These are phyloP conservation scores for Microhierax caerulescens DNA, from an alignment of 2,797 vertebrate genomes.

Conservation along the genomic window DNA sequence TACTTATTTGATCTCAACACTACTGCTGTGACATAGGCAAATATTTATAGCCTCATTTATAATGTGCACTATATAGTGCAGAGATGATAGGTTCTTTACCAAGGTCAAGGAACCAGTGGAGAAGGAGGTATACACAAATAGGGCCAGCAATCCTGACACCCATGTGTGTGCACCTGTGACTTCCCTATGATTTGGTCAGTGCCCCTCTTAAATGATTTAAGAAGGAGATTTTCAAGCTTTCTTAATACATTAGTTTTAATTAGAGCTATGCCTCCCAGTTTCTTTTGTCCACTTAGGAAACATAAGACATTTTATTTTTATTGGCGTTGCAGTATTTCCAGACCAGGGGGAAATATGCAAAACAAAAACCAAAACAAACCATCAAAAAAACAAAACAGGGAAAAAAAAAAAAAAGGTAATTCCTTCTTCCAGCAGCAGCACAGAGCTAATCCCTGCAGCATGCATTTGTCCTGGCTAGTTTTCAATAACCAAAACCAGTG, in stretches of 20 bases:
- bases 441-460: background rate
- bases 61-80: background rate
- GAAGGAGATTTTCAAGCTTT: background rate
- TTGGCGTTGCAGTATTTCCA: background rate
- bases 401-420: background rate
- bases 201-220: background rate
- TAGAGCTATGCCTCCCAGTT: background rate
- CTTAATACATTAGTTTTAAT: background rate
- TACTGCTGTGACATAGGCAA: background rate
- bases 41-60: background rate
- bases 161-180: background rate
- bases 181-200: background rate
- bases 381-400: background rate
- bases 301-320: background rate
- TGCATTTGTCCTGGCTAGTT: background rate
- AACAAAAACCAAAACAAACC: background rate
- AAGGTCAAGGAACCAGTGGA: background rate
- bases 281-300: background rate
- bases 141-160: background rate
- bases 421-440: background rate
- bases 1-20: background rate
- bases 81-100: background rate
- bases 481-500: background rate
- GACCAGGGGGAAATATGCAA: background rate
- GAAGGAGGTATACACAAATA: background rate